Evolutionary conservation across 2,888 invertebrate genomes (phyloP).

Genomic region (Ochropleura plecta): DNA sequence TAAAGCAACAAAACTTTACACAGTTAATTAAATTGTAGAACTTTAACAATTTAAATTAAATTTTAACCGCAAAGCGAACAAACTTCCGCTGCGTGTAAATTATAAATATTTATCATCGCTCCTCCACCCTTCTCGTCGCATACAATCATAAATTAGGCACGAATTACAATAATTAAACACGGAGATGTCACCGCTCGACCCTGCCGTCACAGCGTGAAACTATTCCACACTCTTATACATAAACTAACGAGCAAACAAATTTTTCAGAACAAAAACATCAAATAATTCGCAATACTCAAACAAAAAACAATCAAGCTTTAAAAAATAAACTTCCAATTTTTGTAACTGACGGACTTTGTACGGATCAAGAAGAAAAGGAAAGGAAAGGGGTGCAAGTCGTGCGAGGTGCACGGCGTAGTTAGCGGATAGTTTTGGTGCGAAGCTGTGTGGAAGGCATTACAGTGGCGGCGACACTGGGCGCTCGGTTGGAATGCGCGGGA

Average conservation of each 20-base stretch:
- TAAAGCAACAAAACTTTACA: slow-evolving; percentile 17
- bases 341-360: slow-evolving; percentile 52
- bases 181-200: slow-evolving; percentile 72
- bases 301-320: slow-evolving; percentile 75
- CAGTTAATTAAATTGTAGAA: slow-evolving; percentile 26
- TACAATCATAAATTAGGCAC: slow-evolving; percentile 63
- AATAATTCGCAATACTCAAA: slow-evolving; percentile 72
- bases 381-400: slow-evolving; percentile 45
- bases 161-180: slow-evolving; percentile 62
- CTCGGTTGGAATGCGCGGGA: slow-evolving; percentile 89
- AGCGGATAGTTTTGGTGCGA: slow-evolving; percentile 66
- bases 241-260: slow-evolving; percentile 61
- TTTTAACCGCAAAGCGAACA: slow-evolving; percentile 48
- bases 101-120: slow-evolving; percentile 64
- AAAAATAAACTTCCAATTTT: slow-evolving; percentile 65
- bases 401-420: slow-evolving; percentile 60
- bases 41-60: slow-evolving; percentile 46
- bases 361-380: slow-evolving; percentile 22
- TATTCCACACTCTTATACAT: slow-evolving; percentile 26
- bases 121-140: slow-evolving; percentile 69
- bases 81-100: slow-evolving; percentile 59
- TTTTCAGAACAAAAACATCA: slow-evolving; percentile 75
- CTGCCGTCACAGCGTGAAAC: slow-evolving; percentile 53
- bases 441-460: slow-evolving; percentile 80
- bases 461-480: slow-evolving; percentile 86